Percentiles rank a stretch among this genome's conserved stretches.
Conservation (phyloP, 2,888 invertebrate species). For the Geophilus truncorum region DNA sequence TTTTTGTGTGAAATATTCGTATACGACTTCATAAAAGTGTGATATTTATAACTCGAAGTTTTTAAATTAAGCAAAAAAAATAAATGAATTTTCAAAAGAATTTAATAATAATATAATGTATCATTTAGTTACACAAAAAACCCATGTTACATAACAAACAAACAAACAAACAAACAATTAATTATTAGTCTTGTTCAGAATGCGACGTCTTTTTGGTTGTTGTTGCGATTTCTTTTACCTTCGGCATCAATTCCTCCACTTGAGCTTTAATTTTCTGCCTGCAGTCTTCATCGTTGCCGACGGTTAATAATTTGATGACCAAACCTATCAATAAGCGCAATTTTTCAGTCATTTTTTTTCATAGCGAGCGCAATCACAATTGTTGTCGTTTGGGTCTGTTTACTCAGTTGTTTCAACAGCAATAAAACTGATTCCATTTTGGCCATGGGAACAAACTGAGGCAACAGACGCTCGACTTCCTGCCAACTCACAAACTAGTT, state of each 20-base stretch:
- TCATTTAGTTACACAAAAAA: neutral
- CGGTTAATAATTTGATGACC: constrained; percentile 58
- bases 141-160: neutral
- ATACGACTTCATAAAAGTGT: too few species aligned
- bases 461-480: too few species aligned
- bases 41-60: too few species aligned
- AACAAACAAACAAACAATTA: too few species aligned
- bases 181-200: constrained; percentile 6
- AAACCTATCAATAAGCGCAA: constrained; percentile 56
- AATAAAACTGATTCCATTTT: neutral
- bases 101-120: too few species aligned
- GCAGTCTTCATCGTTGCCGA: constrained; percentile 53
- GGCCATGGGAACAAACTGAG: neutral
- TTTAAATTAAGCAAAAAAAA: too few species aligned
- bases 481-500: too few species aligned
- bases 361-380: neutral
- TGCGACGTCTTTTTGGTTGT: constrained; percentile 38
- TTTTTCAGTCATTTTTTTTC: constrained; percentile 9
- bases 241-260: constrained; percentile 44
- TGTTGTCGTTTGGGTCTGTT: neutral
- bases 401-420: neutral
- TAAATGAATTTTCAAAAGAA: too few species aligned
- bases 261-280: constrained; percentile 50
- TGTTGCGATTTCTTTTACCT: constrained; percentile 41
- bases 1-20: too few species aligned